Evolutionary conservation across 1,140 invertebrate species (phyloP), one percentile per base, ranked within the genome.

Genomic region (Ctenoplectra terminalis): DNA sequence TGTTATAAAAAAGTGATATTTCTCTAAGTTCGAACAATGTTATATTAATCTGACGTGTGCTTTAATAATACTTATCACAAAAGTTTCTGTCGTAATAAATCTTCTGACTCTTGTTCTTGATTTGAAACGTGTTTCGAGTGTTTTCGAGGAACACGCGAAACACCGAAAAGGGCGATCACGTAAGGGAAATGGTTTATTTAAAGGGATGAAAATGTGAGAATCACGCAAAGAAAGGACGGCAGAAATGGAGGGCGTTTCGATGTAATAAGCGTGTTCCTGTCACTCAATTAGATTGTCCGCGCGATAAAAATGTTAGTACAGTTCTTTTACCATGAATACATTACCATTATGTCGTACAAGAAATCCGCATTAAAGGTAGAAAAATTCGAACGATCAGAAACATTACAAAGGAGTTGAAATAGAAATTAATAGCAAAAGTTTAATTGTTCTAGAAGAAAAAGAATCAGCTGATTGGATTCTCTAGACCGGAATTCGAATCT

Each of bases 171-270:
- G 34, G 61, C 29, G 29, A 26, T 31, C 34, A 78, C 60, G 58
- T 77, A 73, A 61, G 43, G 31, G 74, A 78, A 73, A 83, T 78
- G 31, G 54, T 87, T 71, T 85, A 82, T 82, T 82, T 85, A 87
- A 82, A 84, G 58, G 84, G 67, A 29, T 54, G 48, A 74, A 74
- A 75, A 75, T 56, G 67, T 34, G 75, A 17, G 43, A 72, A 69
- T 77, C 83, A 75, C 70, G 83, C 60, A 34, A 69, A 37, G n/a
- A 26, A 43, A 69, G 20, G 11, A 56, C n/a, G 9, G n/a, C 2
- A 54, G 48, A 66, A 66, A 43, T 23, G 23, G 2, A 43, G 5
- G 9, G 9, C 13, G 15, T 60, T 60, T 60, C 29, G 29, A 34
- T 20, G 29, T 60, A 60, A 60, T 60, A 60, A 60, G 26, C 29